phyloP scores from a whole-genome alignment of 2,888 invertebrate species.

The Mesorhabditis belari region DNA sequence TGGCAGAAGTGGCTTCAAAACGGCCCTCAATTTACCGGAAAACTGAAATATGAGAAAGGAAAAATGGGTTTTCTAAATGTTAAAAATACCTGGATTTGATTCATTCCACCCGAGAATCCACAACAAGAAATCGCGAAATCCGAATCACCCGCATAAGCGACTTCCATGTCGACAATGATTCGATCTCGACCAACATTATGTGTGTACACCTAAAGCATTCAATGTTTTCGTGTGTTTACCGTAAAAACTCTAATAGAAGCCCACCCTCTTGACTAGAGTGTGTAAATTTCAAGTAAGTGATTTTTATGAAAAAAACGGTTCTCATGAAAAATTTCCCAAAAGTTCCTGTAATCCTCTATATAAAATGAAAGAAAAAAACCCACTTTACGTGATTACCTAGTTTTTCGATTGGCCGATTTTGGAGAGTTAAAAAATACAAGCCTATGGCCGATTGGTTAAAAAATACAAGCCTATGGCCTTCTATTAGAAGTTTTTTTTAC shows the following conservation, averaged over 20 bases:
- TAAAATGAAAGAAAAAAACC: too few species aligned
- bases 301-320: too few species aligned
- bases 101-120: slow-evolving; percentile 65
- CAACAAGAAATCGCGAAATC: slow-evolving; percentile 83
- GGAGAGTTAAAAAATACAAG: neutral
- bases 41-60: slow-evolving; percentile 14
- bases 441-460: neutral
- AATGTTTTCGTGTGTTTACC: too few species aligned
- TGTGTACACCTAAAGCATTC: slow-evolving; percentile 69
- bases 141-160: slow-evolving; percentile 92
- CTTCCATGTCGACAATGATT: slow-evolving; percentile 91
- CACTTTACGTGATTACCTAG: too few species aligned
- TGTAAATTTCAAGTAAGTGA: too few species aligned
- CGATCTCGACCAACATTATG: slow-evolving; percentile 76
- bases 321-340: too few species aligned
- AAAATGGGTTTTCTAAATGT: neutral
- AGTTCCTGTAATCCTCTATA: too few species aligned
- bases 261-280: too few species aligned
- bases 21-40: slow-evolving; percentile 79
- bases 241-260: too few species aligned
- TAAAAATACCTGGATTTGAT: slow-evolving; percentile 60
- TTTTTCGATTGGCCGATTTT: neutral
- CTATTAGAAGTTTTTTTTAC: too few species aligned
- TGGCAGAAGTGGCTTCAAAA: slow-evolving; percentile 86
- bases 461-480: too few species aligned